phyloP scores from a whole-genome alignment of 2,113 vertebrate species.

The Scortum barcoo region DNA sequence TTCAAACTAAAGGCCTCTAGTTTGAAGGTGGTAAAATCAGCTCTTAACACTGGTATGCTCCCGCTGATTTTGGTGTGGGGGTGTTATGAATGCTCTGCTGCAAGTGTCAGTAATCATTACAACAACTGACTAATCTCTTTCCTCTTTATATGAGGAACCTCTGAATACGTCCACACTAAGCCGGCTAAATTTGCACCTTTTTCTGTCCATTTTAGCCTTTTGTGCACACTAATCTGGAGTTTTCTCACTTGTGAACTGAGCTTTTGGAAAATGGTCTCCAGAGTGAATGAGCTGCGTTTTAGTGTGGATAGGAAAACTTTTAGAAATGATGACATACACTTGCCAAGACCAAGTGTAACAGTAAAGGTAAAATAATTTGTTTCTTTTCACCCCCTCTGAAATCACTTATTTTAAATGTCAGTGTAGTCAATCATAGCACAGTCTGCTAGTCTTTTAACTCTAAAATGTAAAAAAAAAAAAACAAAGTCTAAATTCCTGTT shows the following conservation, averaged over 20 bases:
- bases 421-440: no score
- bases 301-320: no score
- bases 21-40: constrained; percentile 9
- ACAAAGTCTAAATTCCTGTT: no score
- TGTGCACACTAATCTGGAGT: not conserved
- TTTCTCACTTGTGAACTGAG: no score
- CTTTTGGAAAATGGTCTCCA: not conserved
- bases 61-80: not conserved
- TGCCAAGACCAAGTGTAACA: no score
- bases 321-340: no score
- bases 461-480: no score
- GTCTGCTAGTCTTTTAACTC: no score
- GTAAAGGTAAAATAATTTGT: not conserved
- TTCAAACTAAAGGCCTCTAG: constrained; percentile 45
- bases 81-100: not conserved
- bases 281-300: not conserved
- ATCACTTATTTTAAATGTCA: no score
- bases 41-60: not conserved
- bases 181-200: not conserved
- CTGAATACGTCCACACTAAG: not conserved
- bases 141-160: not conserved
- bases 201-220: not conserved
- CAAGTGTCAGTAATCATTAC: not conserved
- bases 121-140: not conserved
- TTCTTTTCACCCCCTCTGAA: not conserved